Conservation (phyloP, 2,797 vertebrate genomes). For the Platyrinchus mystaceus region DNA sequence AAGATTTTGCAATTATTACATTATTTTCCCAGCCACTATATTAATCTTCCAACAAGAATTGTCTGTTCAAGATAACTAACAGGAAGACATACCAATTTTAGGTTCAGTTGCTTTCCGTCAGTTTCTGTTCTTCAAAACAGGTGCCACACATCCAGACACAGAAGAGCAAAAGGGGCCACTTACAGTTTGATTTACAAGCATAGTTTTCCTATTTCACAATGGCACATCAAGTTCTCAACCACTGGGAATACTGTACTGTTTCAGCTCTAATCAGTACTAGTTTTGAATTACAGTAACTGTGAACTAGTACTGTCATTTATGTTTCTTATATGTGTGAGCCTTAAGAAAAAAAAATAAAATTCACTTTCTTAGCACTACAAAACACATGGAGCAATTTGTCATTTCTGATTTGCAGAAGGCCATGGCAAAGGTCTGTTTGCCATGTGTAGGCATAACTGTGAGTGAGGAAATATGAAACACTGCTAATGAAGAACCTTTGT, state of each 20-base stretch:
- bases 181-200: not conserved
- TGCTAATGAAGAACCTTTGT: not conserved
- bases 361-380: not conserved
- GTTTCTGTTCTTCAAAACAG: not conserved
- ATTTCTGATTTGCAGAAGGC: conserved; percentile 1
- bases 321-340: not conserved
- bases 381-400: not conserved
- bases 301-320: not conserved
- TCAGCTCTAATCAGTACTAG: not conserved
- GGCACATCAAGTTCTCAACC: not conserved
- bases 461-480: not conserved
- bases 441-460: not conserved
- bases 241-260: not conserved
- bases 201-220: not conserved
- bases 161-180: not conserved
- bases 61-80: not conserved
- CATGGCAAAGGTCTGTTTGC: not conserved
- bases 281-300: not conserved
- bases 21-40: not conserved
- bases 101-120: not conserved
- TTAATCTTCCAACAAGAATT: not conserved
- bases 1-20: not conserved
- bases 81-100: not conserved
- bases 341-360: not conserved
- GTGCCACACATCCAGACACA: not conserved